These are phyloP conservation scores for Fratercula arctica DNA, from an alignment of 2,797 vertebrate genomes.

Conservation along the genomic window DNA sequence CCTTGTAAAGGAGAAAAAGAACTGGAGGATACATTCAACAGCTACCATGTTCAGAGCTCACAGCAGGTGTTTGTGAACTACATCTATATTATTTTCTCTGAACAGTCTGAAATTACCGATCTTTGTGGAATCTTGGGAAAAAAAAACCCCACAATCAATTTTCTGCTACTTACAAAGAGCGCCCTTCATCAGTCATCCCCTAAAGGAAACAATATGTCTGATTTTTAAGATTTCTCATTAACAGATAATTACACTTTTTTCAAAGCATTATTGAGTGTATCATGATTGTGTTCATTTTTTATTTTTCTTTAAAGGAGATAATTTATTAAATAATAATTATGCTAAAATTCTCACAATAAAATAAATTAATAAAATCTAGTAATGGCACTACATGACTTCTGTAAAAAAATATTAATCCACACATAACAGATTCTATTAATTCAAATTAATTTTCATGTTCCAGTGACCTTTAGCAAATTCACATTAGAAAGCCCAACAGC, in stretches of 20 bases:
- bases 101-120: constrained; percentile 3
- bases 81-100: neutral
- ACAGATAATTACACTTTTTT: neutral
- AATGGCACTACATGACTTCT: neutral
- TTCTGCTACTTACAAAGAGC: constrained; percentile 2
- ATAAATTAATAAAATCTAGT: neutral
- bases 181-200: neutral
- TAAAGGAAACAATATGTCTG: neutral
- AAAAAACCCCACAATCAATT: neutral
- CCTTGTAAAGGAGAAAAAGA: neutral
- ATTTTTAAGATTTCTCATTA: neutral
- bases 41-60: neutral
- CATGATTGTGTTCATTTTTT: neutral
- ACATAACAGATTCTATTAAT: constrained; percentile 24
- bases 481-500: neutral
- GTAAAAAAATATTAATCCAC: neutral
- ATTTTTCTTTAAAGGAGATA: neutral
- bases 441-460: constrained; percentile 12
- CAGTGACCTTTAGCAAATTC: constrained; percentile 2
- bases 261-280: neutral
- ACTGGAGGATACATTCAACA: neutral
- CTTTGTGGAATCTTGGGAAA: neutral
- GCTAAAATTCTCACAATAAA: neutral
- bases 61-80: neutral
- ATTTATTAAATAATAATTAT: neutral